Percentiles rank a stretch among this genome's conserved stretches.
phyloP scores from a whole-genome alignment of 1,140 invertebrate genomes.

The Schlechtendalia chinensis region DNA sequence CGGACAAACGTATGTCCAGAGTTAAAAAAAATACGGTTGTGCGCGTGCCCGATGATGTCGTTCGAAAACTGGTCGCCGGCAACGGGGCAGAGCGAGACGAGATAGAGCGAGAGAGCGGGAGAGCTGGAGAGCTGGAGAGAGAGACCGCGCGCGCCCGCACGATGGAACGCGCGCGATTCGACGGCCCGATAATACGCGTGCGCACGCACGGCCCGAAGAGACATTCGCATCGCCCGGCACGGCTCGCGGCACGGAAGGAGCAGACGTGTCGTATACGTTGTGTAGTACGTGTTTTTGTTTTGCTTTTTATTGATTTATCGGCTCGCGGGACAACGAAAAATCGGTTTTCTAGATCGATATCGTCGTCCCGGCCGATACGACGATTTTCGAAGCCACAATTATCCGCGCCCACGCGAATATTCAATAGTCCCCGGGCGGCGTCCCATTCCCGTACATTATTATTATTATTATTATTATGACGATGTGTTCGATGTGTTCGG shows the following conservation, averaged over 20 bases:
- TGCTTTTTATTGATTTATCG: slow-evolving; percentile 3
- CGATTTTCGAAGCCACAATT: not conserved
- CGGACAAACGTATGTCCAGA: too few relatives aligned
- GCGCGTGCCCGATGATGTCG: not conserved
- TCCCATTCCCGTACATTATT: too few relatives aligned
- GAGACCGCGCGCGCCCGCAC: too few relatives aligned
- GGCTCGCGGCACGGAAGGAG: not conserved
- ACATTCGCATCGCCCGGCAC: not conserved
- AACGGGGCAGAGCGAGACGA: too few relatives aligned
- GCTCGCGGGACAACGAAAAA: slow-evolving; percentile 14
- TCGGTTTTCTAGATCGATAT: slow-evolving; percentile 4
- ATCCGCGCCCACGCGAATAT: not conserved
- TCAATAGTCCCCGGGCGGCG: not conserved
- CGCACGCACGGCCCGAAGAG: not conserved
- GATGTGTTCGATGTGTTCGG: too few relatives aligned
- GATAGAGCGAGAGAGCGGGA: too few relatives aligned
- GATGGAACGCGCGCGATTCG: not conserved
- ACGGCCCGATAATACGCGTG: not conserved
- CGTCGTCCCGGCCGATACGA: not conserved
- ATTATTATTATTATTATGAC: too few relatives aligned
- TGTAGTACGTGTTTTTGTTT: too few relatives aligned
- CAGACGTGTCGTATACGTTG: too few relatives aligned
- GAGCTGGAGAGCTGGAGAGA: too few relatives aligned
- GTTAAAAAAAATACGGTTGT: too few relatives aligned
- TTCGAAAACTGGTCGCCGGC: slow-evolving; percentile 6